phyloP scores from a whole-genome alignment of 2,888 invertebrate species.

The Erynnis tages region DNA sequence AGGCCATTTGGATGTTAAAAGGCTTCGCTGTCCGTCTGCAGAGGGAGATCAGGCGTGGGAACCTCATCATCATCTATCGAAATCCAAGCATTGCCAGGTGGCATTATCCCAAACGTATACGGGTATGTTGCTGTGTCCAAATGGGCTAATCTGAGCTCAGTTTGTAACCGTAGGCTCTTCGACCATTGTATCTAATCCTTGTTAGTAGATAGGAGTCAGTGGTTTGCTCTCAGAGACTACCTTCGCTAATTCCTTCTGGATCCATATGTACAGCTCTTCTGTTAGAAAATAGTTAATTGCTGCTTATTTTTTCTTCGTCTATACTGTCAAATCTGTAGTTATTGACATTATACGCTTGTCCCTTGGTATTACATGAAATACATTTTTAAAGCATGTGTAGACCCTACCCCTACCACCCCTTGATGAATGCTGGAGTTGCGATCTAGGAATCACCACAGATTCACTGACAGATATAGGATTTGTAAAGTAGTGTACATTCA shows the following conservation, averaged over 20 bases:
- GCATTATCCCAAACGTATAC: slow-evolving; percentile 22
- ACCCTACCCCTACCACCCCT: not conserved
- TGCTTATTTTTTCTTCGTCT: slow-evolving; percentile 18
- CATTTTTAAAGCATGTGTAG: slow-evolving; percentile 25
- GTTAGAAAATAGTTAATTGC: slow-evolving; percentile 19
- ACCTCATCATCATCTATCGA: slow-evolving; percentile 28
- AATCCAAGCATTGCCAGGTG: slow-evolving; percentile 24
- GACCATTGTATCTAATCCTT: slow-evolving; percentile 24
- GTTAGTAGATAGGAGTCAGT: slow-evolving; percentile 23
- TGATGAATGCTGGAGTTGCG: slow-evolving; percentile 18
- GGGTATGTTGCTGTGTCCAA: slow-evolving; percentile 22
- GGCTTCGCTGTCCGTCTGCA: slow-evolving; percentile 27
- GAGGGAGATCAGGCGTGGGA: slow-evolving; percentile 27
- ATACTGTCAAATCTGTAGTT: slow-evolving; percentile 20
- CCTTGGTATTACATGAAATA: slow-evolving; percentile 12
- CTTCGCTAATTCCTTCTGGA: slow-evolving; percentile 17
- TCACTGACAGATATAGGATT: slow-evolving; percentile 15
- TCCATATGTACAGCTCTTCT: slow-evolving; percentile 13
- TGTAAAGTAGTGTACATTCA: slow-evolving; percentile 20
- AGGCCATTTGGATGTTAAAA: slow-evolving; percentile 28
- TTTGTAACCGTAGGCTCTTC: slow-evolving; percentile 26
- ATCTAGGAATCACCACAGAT: slow-evolving; percentile 10
- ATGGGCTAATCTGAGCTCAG: slow-evolving; percentile 16
- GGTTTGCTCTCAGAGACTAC: slow-evolving; percentile 22
- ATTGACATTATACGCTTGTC: slow-evolving; percentile 17